phyloP scores from a whole-genome alignment of 2,888 invertebrate genomes.

The Mystacides longicornis region DNA sequence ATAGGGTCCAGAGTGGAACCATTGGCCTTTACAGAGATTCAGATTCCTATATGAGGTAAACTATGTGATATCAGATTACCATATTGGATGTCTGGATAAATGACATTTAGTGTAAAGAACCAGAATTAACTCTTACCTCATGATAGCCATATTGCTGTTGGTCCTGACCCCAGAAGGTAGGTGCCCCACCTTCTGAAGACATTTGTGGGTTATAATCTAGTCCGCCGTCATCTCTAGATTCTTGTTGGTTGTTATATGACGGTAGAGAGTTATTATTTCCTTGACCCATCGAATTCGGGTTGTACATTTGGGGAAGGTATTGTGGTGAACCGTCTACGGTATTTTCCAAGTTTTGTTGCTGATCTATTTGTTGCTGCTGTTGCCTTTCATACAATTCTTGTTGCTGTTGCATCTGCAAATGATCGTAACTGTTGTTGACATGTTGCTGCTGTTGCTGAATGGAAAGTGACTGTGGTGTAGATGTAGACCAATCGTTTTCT shows the following conservation, averaged over 20 bases:
- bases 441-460: slow-evolving; percentile 28
- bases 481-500: neutral
- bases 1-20: too few relatives aligned
- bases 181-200: slow-evolving; percentile 19
- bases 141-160: slow-evolving; percentile 35
- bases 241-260: neutral
- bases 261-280: slow-evolving; percentile 21
- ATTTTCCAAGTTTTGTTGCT: slow-evolving; percentile 14
- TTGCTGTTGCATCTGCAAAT: slow-evolving; percentile 18
- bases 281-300: slow-evolving; percentile 28
- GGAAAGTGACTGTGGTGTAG: neutral
- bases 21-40: too few relatives aligned
- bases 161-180: slow-evolving; percentile 31
- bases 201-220: neutral
- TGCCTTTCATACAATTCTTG: slow-evolving; percentile 23
- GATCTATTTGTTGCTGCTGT: slow-evolving; percentile 21
- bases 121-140: slow-evolving; percentile 31
- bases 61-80: too few relatives aligned
- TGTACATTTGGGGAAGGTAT: slow-evolving; percentile 23
- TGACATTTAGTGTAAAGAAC: too few relatives aligned
- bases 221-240: slow-evolving; percentile 28
- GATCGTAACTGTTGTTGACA: slow-evolving; percentile 26
- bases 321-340: slow-evolving; percentile 25
- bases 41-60: too few relatives aligned
- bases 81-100: too few relatives aligned